These are phyloP conservation scores for Perognathus longimembris DNA, from an alignment of 2,113 vertebrate species.

Conservation along the genomic window DNA sequence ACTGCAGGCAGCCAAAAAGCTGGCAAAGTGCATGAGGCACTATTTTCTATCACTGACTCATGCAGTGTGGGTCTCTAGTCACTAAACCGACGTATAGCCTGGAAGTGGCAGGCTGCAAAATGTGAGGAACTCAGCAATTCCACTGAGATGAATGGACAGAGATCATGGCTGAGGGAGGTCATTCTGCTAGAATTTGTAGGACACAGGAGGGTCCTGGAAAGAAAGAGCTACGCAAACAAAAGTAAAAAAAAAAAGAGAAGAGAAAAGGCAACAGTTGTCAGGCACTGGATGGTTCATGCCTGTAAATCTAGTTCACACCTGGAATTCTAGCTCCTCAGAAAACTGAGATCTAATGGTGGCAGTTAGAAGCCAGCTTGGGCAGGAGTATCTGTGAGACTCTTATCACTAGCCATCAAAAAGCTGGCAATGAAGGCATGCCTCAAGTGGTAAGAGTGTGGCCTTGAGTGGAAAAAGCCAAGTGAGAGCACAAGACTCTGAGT, in stretches of 20 bases:
- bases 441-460: too few relatives aligned
- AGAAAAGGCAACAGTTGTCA: background rate
- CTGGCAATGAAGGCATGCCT: too few relatives aligned
- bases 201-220: slow-evolving; percentile 4
- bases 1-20: background rate
- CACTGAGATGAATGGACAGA: background rate
- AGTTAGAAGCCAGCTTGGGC: too few relatives aligned
- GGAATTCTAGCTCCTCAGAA: too few relatives aligned
- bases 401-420: too few relatives aligned
- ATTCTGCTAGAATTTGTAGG: slow-evolving; percentile 11
- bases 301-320: too few relatives aligned
- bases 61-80: background rate
- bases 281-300: too few relatives aligned
- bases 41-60: background rate
- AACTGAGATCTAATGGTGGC: too few relatives aligned
- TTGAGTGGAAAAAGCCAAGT: too few relatives aligned
- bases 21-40: background rate
- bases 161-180: background rate
- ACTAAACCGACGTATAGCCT: background rate
- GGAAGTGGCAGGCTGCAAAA: background rate
- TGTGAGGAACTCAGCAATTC: background rate
- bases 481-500: too few relatives aligned
- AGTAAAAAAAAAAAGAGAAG: background rate
- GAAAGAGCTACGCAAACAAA: slow-evolving; percentile 23
- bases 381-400: too few relatives aligned